Evolutionary conservation across 2,888 invertebrate genomes (phyloP).

Genomic region (Poecilus cupreus): DNA sequence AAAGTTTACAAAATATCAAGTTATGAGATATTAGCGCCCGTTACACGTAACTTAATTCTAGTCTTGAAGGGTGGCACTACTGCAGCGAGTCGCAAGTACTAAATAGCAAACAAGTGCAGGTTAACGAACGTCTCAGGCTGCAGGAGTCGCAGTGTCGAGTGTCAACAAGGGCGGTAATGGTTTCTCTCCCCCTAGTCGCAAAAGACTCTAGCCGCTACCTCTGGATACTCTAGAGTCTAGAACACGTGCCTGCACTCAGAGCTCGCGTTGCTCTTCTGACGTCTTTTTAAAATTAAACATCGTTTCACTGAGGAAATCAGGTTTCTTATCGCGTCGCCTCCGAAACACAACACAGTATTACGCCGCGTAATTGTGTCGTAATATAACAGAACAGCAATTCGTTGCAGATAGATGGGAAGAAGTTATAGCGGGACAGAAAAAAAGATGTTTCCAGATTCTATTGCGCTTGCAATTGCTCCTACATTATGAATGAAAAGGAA

Average conservation of each 20-base stretch:
- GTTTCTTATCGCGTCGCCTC: not conserved
- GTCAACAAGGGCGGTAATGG: constrained; percentile 1
- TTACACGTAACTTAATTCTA: not conserved
- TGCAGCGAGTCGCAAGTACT: constrained; percentile 4
- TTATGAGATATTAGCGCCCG: not conserved
- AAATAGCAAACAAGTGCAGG: constrained; percentile 28
- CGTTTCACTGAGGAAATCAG: constrained; percentile 23
- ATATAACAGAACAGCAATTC: not conserved
- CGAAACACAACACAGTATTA: not conserved
- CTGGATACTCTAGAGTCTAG: not conserved
- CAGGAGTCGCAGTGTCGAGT: not conserved
- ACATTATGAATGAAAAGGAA: too few relatives aligned
- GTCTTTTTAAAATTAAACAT: constrained; percentile 27
- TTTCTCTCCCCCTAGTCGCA: not conserved
- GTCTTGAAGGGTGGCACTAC: not conserved
- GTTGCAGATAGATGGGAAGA: not conserved
- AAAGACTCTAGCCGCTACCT: not conserved
- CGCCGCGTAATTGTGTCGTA: not conserved
- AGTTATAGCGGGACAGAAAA: not conserved
- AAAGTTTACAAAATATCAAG: too few relatives aligned
- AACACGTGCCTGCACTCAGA: not conserved
- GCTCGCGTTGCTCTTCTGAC: not conserved
- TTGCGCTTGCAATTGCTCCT: too few relatives aligned
- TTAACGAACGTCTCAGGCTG: constrained; percentile 17
- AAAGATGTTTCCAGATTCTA: not conserved